Conservation (phyloP, 2,113 vertebrate genomes). For the Laticauda laticaudata region DNA sequence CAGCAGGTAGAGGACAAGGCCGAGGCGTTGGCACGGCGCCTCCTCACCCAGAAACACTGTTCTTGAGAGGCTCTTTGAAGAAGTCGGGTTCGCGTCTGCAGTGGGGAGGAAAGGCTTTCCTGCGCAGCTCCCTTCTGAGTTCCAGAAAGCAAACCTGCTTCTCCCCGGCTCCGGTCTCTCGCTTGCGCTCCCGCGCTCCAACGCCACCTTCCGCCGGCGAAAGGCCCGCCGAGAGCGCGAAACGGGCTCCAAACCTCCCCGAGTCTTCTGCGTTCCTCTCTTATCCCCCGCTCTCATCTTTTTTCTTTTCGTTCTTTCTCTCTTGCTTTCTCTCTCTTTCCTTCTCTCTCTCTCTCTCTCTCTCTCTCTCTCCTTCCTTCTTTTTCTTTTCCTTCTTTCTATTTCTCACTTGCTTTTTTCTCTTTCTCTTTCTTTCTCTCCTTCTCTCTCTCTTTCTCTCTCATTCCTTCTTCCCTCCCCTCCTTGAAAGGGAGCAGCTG, state of each 20-base stretch:
- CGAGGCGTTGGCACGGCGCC: neutral
- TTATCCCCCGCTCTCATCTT: no score
- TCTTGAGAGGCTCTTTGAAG: neutral
- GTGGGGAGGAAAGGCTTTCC: neutral
- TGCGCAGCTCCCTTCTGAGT: no score
- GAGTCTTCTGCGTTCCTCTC: neutral
- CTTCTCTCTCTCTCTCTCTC: neutral
- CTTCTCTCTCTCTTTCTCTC: no score
- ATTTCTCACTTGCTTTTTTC: no score
- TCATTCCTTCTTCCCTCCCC: neutral
- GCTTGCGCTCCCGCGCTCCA: neutral
- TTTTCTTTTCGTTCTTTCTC: neutral
- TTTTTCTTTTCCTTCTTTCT: no score
- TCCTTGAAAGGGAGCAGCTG: neutral
- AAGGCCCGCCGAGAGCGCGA: neutral
- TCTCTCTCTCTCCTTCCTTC: neutral
- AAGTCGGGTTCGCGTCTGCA: neutral
- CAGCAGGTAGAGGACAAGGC: neutral
- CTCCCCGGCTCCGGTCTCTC: neutral
- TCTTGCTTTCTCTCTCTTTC: neutral
- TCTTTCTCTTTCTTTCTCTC: no score
- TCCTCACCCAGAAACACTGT: neutral
- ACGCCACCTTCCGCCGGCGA: neutral
- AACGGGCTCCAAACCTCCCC: neutral
- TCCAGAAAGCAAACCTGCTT: neutral